Conservation (phyloP, 2,888 invertebrate species). For the Drosophila sordidapex region DNA sequence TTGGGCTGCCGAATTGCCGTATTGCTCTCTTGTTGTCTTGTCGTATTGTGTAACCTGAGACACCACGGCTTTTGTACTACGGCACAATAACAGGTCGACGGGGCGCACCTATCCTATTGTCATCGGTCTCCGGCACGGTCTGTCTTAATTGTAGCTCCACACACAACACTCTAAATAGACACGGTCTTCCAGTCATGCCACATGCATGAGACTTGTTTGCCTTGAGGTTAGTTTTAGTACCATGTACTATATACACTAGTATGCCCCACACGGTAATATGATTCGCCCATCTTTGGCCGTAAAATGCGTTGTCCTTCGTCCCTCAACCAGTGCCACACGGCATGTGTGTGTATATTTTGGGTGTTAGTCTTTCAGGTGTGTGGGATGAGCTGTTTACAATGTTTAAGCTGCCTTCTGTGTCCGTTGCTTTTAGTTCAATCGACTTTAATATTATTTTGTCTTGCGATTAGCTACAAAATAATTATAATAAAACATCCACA, state of each 20-base stretch:
- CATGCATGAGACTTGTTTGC: slow-evolving; percentile 46
- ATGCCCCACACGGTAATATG: slow-evolving; percentile 65
- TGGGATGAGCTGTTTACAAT: background rate
- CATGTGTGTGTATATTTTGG: background rate
- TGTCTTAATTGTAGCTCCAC: slow-evolving; percentile 60
- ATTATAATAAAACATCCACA: background rate
- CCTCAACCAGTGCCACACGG: background rate
- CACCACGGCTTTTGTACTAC: slow-evolving; percentile 1
- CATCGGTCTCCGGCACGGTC: slow-evolving; percentile 39
- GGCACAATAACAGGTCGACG: slow-evolving; percentile 46
- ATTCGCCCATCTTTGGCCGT: slow-evolving; percentile 57
- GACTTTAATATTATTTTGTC: slow-evolving; percentile 17
- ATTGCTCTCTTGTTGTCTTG: background rate
- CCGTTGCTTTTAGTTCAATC: slow-evolving; percentile 11
- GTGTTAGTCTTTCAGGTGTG: background rate
- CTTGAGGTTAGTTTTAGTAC: slow-evolving; percentile 30
- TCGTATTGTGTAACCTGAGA: slow-evolving; percentile 36
- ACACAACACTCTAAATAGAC: slow-evolving; percentile 32
- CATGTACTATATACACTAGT: slow-evolving; percentile 18
- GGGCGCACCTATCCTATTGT: slow-evolving; percentile 35
- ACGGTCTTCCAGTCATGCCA: slow-evolving; percentile 51
- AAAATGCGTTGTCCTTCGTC: slow-evolving; percentile 39
- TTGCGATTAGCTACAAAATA: slow-evolving; percentile 22
- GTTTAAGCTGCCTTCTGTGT: slow-evolving; percentile 6
- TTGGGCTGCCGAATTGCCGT: background rate